Conservation (phyloP, 2,113 vertebrate species). For the Struthidea cinerea region DNA sequence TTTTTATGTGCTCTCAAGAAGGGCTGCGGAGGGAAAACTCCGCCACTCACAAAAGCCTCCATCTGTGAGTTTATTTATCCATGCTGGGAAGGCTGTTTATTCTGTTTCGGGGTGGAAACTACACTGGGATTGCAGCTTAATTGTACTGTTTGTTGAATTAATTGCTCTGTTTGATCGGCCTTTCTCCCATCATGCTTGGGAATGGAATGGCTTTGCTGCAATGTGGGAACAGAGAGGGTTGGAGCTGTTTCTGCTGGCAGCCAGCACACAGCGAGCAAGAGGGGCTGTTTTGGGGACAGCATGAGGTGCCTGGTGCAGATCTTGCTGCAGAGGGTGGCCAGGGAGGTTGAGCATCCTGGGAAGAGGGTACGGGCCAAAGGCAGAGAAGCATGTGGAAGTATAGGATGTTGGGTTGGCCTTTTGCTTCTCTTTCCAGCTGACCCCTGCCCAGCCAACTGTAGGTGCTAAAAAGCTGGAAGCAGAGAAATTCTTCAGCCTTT, state of each 20-base stretch:
- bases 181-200: slow-evolving; percentile 45
- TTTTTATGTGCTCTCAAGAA: slow-evolving; percentile 56
- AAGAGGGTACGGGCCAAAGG: neutral
- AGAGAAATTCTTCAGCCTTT: too few species aligned
- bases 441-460: neutral
- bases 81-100: slow-evolving; percentile 72
- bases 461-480: too few species aligned
- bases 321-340: neutral
- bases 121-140: slow-evolving; percentile 66
- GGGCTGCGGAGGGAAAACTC: slow-evolving; percentile 42
- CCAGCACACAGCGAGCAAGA: neutral
- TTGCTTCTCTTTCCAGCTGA: neutral
- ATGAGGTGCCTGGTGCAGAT: fast-evolving
- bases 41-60: slow-evolving; percentile 63
- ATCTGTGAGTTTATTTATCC: slow-evolving; percentile 71
- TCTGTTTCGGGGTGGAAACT: slow-evolving; percentile 67
- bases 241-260: neutral
- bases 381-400: neutral
- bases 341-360: neutral
- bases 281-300: neutral
- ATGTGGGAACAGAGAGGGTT: neutral
- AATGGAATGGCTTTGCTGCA: slow-evolving; percentile 45
- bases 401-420: neutral
- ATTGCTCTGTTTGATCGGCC: slow-evolving; percentile 75
- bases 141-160: slow-evolving; percentile 78